Conservation (phyloP, 2,113 vertebrate species). For the Thinocorus orbignyianus region DNA sequence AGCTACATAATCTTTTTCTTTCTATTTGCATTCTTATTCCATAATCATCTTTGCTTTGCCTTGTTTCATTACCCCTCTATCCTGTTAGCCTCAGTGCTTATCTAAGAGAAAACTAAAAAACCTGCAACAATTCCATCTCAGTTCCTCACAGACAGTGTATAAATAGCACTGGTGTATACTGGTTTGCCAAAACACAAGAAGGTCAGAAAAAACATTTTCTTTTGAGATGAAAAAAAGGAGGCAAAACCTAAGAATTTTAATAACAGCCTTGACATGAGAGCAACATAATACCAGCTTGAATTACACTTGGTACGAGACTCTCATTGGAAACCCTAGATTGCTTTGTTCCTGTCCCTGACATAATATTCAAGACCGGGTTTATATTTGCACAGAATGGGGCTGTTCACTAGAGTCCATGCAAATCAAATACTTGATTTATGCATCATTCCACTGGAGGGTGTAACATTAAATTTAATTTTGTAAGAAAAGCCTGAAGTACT, state of each 20-base stretch:
- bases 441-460: conserved; percentile 86
- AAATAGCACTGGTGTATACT: conserved; percentile 73
- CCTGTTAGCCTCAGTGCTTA: background rate
- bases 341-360: conserved; percentile 89
- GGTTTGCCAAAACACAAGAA: conserved; percentile 70
- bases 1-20: conserved; percentile 25
- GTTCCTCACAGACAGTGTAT: conserved; percentile 62
- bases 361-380: conserved; percentile 87
- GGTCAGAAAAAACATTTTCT: conserved; percentile 82
- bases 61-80: conserved; percentile 27
- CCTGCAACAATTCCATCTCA: conserved; percentile 10
- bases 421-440: conserved; percentile 98
- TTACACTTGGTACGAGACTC: conserved; percentile 80
- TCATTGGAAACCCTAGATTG: conserved; percentile 90
- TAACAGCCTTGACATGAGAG: conserved; percentile 88
- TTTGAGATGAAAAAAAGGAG: conserved; percentile 84
- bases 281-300: conserved; percentile 83
- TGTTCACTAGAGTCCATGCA: conserved; percentile 90
- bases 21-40: conserved; percentile 43
- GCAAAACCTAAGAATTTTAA: conserved; percentile 85
- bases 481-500: conserved; percentile 80
- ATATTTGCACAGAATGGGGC: conserved; percentile 85
- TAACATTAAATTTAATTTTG: conserved; percentile 99
- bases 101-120: conserved; percentile 18
- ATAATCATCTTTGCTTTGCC: background rate